Conservation (phyloP, 1,140 invertebrate genomes). For the Goniozus legneri region DNA sequence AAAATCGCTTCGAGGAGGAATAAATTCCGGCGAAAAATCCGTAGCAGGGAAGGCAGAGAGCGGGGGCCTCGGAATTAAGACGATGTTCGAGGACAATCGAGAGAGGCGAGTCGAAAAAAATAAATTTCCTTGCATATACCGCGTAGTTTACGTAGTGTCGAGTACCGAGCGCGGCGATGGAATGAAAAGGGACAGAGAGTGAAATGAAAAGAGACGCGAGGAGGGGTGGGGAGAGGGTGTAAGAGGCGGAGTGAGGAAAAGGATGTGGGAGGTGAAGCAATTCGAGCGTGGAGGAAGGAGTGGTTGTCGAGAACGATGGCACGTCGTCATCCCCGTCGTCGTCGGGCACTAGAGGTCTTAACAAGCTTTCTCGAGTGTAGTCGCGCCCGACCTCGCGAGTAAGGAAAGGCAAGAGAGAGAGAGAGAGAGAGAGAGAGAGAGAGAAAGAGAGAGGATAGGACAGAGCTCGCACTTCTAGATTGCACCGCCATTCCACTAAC, state of each 20-base stretch:
- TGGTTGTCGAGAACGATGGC: conserved; percentile 3
- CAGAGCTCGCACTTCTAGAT: conserved; percentile 9
- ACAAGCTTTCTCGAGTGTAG: conserved; percentile 33
- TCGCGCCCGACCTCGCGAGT: conserved; percentile 7
- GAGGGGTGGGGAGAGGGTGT: not conserved
- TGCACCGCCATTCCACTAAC: conserved; percentile 23
- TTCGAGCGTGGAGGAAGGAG: not conserved
- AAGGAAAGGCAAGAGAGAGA: not conserved
- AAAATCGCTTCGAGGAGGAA: no score
- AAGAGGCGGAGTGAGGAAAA: not conserved
- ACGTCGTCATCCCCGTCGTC: conserved; percentile 4
- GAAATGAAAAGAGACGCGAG: not conserved
- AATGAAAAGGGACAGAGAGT: not conserved
- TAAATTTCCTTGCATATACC: no score
- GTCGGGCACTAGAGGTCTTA: conserved; percentile 22
- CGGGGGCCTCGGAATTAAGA: no score
- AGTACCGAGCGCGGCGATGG: no score
- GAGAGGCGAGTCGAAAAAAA: no score
- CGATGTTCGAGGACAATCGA: no score
- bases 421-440: not conserved
- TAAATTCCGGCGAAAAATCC: no score
- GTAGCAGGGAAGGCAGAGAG: no score
- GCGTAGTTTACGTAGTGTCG: no score
- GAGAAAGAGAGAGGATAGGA: not conserved
- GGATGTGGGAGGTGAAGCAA: not conserved